Evolutionary conservation across 2,888 invertebrate species (phyloP).

Genomic region (Heliconius aoede): DNA sequence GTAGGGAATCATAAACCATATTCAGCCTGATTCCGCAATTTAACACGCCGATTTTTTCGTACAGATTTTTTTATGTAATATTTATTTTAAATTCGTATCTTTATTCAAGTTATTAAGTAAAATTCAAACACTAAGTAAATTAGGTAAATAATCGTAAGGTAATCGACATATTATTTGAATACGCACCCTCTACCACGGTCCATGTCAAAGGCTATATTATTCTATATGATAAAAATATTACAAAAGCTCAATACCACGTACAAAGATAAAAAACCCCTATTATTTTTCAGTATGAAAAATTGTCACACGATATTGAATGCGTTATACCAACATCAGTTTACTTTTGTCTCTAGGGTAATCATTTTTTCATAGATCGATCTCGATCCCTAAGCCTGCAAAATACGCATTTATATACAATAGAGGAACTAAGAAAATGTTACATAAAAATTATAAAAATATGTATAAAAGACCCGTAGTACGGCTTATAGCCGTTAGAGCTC

Average conservation of each 20-base stretch:
- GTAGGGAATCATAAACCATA: not conserved
- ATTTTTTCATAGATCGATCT: conserved; percentile 2
- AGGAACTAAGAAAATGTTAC: not conserved
- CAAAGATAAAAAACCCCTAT: not conserved
- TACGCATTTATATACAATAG: not conserved
- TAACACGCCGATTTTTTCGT: not conserved
- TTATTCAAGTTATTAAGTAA: not conserved
- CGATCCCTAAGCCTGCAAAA: not conserved
- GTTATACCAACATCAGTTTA: conserved; percentile 16
- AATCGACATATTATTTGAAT: not conserved
- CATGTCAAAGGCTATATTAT: not conserved
- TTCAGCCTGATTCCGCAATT: not conserved
- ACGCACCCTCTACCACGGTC: too few species aligned
- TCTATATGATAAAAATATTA: too few species aligned
- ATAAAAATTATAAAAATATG: not conserved
- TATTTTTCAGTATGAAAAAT: conserved; percentile 13
- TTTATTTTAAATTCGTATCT: not conserved
- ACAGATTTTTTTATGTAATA: not conserved
- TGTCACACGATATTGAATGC: conserved; percentile 13
- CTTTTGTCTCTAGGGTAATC: conserved; percentile 14
- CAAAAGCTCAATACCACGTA: conserved; percentile 7
- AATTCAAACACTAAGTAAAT: not conserved
- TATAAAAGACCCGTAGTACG: not conserved
- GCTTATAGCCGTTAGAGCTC: not conserved
- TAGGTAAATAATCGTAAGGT: not conserved